Base-by-base conservation (phyloP, 2,888 invertebrate genomes). In the Noctua janthina region DNA sequence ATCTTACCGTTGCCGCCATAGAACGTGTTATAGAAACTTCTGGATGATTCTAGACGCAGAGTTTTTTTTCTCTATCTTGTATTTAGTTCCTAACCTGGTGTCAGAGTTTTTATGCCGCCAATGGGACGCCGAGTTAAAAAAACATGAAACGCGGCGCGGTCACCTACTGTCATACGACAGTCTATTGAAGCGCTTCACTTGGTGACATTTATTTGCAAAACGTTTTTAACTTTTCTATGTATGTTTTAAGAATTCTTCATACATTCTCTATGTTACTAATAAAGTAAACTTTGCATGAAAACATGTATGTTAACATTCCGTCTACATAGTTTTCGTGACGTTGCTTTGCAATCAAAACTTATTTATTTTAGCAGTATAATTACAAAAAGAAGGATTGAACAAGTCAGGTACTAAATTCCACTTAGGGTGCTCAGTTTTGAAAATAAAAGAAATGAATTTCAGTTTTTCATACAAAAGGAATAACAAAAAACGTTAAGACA, bases 401-500 rank as follows among this genome's bases (percentile, higher is more conserved):
- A 71, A 74, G 6, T 15, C 46, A 51, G 29, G 35, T 70, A 69
- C 49, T 59, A 59, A 73, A 72, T 49, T 46, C 20, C 51, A 46
- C 43, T 81, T 64, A 66, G 35, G 8, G 5, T 23, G 64, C 74
- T 79, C 8, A 76, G 56, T 69, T 74, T 43, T 64, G 7, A 23
- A 86, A 83, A 86, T 77, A 77, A 87, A 74, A 76, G 59, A 73
- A 86, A 70, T 67, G 0, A 73, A 73, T 73, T 76, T 75, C 54
- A 35, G 49, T 66, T 85, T 74, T 76, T 43, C 13, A 51, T 46
- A 11, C 23, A 68, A 76, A 76, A 56, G 46, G 2, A 54, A 75
- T 15, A 35, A 76, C 78, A 76, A 64, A 46, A 76, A 74, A 15
- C 39, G 17, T 78, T 29, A 78, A 83, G 84, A 79, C 67, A 74